Evolutionary conservation across 2,797 vertebrate species (phyloP).

Genomic region (Aldrovandia affinis): DNA sequence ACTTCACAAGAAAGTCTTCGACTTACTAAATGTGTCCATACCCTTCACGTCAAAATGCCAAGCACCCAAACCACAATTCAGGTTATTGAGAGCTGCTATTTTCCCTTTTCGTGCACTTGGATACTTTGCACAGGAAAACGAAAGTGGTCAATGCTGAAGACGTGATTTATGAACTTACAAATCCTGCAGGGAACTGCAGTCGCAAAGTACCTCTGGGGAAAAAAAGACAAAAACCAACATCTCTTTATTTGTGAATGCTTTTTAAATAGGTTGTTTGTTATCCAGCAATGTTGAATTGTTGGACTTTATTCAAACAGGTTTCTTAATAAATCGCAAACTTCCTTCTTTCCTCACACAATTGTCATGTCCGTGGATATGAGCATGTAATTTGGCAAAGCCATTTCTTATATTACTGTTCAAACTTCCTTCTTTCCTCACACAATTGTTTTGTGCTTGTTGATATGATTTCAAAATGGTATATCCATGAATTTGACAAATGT

Average conservation of each 20-base stretch:
- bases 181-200: background rate
- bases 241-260: background rate
- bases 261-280: background rate
- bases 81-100: slow-evolving; percentile 5
- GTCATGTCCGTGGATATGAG: background rate
- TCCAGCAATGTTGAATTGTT: background rate
- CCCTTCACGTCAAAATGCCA: too few species aligned
- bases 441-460: background rate
- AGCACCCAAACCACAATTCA: slow-evolving; percentile 9
- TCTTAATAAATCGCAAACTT: background rate
- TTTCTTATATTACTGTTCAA: too few species aligned
- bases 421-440: background rate
- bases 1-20: too few species aligned
- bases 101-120: background rate
- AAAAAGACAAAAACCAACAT: background rate
- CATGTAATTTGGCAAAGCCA: background rate
- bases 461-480: too few species aligned
- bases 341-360: background rate
- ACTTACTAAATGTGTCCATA: background rate
- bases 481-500: background rate
- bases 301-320: background rate
- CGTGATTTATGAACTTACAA: background rate
- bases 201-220: background rate
- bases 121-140: slow-evolving; percentile 5
- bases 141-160: background rate